A percentile compares a stretch with the other conserved stretches of the same genome.
These are phyloP conservation scores for Zophobas morio DNA, from an alignment of 1,140 invertebrate species.

Conservation along the genomic window DNA sequence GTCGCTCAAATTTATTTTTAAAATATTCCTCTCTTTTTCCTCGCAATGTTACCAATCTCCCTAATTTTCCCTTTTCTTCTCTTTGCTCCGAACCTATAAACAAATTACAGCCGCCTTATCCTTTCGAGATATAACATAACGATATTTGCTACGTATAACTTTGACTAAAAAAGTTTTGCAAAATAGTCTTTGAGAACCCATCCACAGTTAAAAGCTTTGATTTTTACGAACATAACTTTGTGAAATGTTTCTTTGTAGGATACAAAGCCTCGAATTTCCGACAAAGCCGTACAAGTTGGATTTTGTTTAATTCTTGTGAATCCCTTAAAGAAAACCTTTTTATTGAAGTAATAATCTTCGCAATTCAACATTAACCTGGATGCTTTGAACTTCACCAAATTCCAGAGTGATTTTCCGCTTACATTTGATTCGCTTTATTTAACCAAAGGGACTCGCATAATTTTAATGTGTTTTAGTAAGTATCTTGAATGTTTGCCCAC, in stretches of 20 bases:
- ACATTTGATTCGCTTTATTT: neutral
- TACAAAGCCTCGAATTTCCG: conserved; percentile 1
- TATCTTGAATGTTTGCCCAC: no score
- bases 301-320: neutral
- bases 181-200: no score
- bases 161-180: no score
- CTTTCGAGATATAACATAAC: no score
- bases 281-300: neutral
- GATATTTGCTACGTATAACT: no score
- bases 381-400: neutral
- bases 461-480: no score
- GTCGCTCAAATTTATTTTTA: conserved; percentile 35
- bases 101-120: neutral
- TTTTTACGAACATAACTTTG: neutral
- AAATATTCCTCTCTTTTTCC: conserved; percentile 11
- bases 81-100: neutral
- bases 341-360: conserved; percentile 9
- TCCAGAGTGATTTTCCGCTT: neutral
- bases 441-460: neutral
- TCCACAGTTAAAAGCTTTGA: neutral
- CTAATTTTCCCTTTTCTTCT: no score
- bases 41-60: neutral
- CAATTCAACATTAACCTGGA: neutral
- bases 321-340: neutral
- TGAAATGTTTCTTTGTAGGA: neutral